Conservation (phyloP, 1,140 invertebrate genomes). For the Lepidurus apus region DNA sequence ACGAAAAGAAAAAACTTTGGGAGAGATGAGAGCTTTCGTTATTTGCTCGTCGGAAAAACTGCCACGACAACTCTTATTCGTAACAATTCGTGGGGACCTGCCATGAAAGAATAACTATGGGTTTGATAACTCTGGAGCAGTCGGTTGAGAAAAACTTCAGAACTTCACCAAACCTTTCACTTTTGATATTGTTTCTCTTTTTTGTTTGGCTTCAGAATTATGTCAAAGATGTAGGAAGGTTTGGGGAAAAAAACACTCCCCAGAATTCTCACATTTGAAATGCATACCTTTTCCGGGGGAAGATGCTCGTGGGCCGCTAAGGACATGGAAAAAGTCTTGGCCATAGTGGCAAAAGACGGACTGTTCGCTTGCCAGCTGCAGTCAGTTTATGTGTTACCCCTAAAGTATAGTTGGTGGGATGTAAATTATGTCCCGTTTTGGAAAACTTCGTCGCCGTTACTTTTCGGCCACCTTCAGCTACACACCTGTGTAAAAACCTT, state of each 20-base stretch:
- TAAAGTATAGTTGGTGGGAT: neutral
- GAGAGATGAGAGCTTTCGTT: conserved; percentile 8
- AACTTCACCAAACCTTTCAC: neutral
- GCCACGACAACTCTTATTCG: neutral
- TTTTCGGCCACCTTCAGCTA: neutral
- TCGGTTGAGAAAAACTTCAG: neutral
- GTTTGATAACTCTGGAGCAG: neutral
- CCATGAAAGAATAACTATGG: neutral
- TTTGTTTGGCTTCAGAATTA: neutral
- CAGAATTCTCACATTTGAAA: neutral
- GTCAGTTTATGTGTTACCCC: neutral
- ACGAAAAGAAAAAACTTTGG: neutral
- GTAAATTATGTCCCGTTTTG: conserved; percentile 12
- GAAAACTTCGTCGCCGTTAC: neutral
- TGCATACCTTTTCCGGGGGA: neutral
- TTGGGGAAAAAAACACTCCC: neutral
- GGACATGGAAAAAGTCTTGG: neutral
- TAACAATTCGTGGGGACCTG: neutral
- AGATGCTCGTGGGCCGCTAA: neutral
- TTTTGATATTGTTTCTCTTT: neutral
- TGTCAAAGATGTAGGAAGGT: neutral
- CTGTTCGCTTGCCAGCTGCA: neutral
- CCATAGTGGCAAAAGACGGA: neutral
- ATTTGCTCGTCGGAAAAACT: neutral
- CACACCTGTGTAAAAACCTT: neutral